Evolutionary conservation across 2,797 vertebrate genomes (phyloP), one percentile per base, ranked within the genome.

Genomic region (Podarcis siculus): DNA sequence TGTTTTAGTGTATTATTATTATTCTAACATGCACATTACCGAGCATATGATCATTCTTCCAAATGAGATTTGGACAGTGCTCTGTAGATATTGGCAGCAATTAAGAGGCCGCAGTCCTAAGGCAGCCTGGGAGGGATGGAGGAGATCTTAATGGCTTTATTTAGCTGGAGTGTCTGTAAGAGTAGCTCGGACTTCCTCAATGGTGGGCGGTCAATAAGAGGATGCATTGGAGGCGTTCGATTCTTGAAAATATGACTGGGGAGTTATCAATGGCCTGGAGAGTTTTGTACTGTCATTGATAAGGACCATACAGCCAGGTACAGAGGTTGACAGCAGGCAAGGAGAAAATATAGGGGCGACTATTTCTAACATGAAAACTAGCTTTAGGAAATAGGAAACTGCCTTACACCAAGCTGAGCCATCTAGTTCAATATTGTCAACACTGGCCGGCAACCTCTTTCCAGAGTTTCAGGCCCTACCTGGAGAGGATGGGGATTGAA

Each of bases 201-300:
- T 90, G 94, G 95, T 91, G 94, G 94, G 89, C 92, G 94, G 93
- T 89, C 92, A 93, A 93, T 95, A 95, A 94, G 89, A 94, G 94
- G 93, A 95, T 94, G 92, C 21, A 23, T 87, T 90, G 82, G 67
- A 82, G 85, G 73, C 4, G 13, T 87, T 91, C 93, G 91, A 89
- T 95, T 95, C 95, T 96, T 94, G 94, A 94, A 95, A 95, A 96
- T 92, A 89, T 79, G 84, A 89, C 86, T 30, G 73, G 86, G 92
- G 87, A 76, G 19, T 95, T 95, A 91, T 95, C 95, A 96, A 94
- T 95, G 92, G 90, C 1, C 0, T 0, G 67, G 82, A 71, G 92
- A 93, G 87, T 76, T 82, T 91, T 86, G 92, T 39, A 35, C 8
- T 15, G 80, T 0, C 45, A 88, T 90, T 72, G 83, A 87, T 72